Conservation (phyloP, 2,797 vertebrate genomes). For the Psittacula derbiana region DNA sequence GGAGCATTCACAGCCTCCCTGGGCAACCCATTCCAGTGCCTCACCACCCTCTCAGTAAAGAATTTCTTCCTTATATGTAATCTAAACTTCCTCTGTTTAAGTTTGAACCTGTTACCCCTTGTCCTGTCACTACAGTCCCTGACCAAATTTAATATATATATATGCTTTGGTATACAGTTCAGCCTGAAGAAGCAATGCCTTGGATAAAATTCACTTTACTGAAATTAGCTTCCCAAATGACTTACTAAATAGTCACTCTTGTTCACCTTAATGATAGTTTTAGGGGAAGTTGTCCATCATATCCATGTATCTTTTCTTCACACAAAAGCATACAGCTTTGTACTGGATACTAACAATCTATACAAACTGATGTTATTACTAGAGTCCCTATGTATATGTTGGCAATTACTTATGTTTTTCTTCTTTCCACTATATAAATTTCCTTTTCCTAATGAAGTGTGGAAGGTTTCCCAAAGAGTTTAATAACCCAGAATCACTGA, state of each 20-base stretch:
- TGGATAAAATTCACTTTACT: not conserved
- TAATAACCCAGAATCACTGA: constrained; percentile 66
- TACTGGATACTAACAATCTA: not conserved
- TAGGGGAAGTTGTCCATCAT: not conserved
- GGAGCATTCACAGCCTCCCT: too few relatives aligned
- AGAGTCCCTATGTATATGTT: constrained; percentile 23
- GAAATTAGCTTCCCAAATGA: not conserved
- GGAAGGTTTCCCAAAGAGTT: constrained; percentile 65
- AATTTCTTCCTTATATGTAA: too few relatives aligned
- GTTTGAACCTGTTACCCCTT: too few relatives aligned
- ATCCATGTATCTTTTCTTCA: not conserved
- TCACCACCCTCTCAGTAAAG: too few relatives aligned
- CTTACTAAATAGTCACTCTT: not conserved
- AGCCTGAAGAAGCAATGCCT: not conserved
- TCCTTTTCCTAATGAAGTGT: constrained; percentile 65
- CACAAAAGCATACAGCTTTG: not conserved
- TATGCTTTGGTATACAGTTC: not conserved
- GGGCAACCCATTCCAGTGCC: too few relatives aligned
- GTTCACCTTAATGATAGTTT: not conserved
- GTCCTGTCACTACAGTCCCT: too few relatives aligned
- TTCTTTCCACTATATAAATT: constrained; percentile 63
- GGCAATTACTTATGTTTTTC: constrained; percentile 55
- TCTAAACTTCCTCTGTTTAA: too few relatives aligned
- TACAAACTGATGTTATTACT: constrained; percentile 29
- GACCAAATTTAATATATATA: not conserved